phyloP scores from a whole-genome alignment of 2,888 invertebrate species.

The Mythimna albipuncta region DNA sequence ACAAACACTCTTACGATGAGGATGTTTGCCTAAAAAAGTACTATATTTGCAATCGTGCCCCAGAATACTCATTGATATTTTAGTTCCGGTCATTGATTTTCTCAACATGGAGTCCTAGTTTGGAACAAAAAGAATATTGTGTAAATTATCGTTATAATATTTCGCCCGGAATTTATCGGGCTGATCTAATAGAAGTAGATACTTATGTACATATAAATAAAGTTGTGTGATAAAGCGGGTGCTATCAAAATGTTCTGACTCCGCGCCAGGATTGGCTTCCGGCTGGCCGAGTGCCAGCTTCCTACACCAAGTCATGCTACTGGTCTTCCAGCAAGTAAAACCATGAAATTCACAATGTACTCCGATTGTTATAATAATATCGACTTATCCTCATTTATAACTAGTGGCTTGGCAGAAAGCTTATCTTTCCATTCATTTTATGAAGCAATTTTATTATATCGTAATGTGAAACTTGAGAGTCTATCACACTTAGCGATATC shows the following conservation, averaged over 20 bases:
- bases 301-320: constrained; percentile 68
- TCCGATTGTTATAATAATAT: constrained; percentile 45
- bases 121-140: constrained; percentile 33
- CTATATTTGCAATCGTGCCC: constrained; percentile 37
- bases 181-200: constrained; percentile 56
- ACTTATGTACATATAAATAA: constrained; percentile 65
- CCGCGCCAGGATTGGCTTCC: constrained; percentile 83
- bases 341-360: constrained; percentile 68
- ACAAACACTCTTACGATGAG: constrained; percentile 29
- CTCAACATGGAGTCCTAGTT: constrained; percentile 26
- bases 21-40: constrained; percentile 40
- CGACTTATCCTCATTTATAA: constrained; percentile 6
- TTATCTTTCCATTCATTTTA: background rate
- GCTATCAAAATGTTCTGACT: constrained; percentile 83
- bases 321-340: constrained; percentile 73
- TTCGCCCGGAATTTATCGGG: constrained; percentile 59
- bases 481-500: background rate
- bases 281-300: constrained; percentile 82
- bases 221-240: constrained; percentile 74
- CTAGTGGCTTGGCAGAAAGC: background rate
- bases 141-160: constrained; percentile 59
- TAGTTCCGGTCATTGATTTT: constrained; percentile 54
- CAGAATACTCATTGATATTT: constrained; percentile 49
- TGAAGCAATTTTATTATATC: background rate
- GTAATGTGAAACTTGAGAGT: background rate